These are phyloP conservation scores for Drosophila seclusa DNA, from an alignment of 2,888 invertebrate genomes.

Conservation along the genomic window DNA sequence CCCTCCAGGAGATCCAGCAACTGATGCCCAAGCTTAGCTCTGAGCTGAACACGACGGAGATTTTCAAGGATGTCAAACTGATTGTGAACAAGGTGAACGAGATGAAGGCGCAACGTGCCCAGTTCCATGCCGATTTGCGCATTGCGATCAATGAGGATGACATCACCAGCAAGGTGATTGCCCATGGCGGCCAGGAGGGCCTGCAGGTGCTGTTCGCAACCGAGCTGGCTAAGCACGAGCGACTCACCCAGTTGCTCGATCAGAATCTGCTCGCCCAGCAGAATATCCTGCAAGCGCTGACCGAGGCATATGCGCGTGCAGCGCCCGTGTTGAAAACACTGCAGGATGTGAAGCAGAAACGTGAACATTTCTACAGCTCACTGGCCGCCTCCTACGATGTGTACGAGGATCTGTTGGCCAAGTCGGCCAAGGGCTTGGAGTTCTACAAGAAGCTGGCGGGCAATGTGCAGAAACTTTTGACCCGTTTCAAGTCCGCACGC, in stretches of 20 bases:
- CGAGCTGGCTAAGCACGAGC: conserved; percentile 95
- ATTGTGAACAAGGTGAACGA: conserved; percentile 96
- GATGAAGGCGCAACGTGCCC: conserved; percentile 95
- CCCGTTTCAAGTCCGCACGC: conserved; percentile 91
- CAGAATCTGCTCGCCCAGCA: conserved; percentile 97
- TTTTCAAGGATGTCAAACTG: conserved; percentile 89
- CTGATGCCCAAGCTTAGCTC: conserved; percentile 86
- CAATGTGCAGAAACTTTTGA: conserved; percentile 92
- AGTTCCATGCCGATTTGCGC: conserved; percentile 91
- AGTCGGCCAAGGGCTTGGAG: conserved; percentile 95
- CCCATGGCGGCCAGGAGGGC: conserved; percentile 87
- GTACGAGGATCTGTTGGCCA: conserved; percentile 94
- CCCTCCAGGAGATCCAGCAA: conserved; percentile 87
- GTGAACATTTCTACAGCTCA: conserved; percentile 87
- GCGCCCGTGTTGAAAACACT: conserved; percentile 92
- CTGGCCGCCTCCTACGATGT: conserved; percentile 95
- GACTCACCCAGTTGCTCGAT: conserved; percentile 91
- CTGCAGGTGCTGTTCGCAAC: conserved; percentile 91
- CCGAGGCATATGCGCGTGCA: conserved; percentile 95
- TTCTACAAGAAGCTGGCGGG: conserved; percentile 93
- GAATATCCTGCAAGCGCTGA: conserved; percentile 95
- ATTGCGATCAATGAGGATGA: conserved; percentile 94
- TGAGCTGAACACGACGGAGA: conserved; percentile 83
- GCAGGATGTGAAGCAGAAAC: conserved; percentile 90
- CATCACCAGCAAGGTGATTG: conserved; percentile 93